Conservation (phyloP, 2,797 vertebrate species). For the Phataginus tetradactyla region DNA sequence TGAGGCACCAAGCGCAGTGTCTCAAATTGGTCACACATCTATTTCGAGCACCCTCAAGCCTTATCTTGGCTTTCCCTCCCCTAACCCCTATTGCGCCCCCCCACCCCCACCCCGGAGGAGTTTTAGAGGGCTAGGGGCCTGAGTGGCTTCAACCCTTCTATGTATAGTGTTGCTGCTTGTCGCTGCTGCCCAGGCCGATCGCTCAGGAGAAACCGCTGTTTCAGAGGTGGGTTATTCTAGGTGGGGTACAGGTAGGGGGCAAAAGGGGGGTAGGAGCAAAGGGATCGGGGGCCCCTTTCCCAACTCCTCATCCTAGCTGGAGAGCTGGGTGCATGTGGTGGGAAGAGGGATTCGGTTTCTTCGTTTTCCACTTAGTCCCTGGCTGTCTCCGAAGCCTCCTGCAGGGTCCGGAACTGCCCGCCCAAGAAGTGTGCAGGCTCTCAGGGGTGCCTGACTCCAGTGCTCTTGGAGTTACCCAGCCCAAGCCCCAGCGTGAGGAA, state of each 20-base stretch:
- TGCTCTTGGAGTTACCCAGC: not conserved
- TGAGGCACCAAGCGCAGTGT: not conserved
- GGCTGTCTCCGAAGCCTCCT: slow-evolving; percentile 74
- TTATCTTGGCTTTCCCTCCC: not conserved
- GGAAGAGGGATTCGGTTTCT: not conserved
- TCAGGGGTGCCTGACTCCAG: slow-evolving; percentile 49
- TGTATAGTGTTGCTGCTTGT: slow-evolving; percentile 66
- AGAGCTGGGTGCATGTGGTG: not conserved
- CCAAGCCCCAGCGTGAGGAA: slow-evolving; percentile 56
- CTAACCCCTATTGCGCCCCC: not conserved
- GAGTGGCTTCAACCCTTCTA: slow-evolving; percentile 20
- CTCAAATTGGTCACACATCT: not conserved
- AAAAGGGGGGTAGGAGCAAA: not conserved
- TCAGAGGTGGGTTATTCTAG: slow-evolving; percentile 71
- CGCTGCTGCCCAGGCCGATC: slow-evolving; percentile 68
- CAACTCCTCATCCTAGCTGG: not conserved
- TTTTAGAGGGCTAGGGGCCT: not conserved
- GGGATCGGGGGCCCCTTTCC: not conserved
- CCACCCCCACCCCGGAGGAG: not conserved
- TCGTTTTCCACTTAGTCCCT: slow-evolving; percentile 52
- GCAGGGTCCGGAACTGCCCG: slow-evolving; percentile 65
- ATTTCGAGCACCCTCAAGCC: not conserved
- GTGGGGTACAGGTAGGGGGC: not conserved
- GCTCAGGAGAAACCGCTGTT: slow-evolving; percentile 58
- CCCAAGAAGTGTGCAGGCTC: slow-evolving; percentile 46